Percentiles rank a stretch among this genome's conserved stretches.
Evolutionary conservation across 2,113 vertebrate genomes (phyloP).

Genomic region (Cyrtonyx montezumae): DNA sequence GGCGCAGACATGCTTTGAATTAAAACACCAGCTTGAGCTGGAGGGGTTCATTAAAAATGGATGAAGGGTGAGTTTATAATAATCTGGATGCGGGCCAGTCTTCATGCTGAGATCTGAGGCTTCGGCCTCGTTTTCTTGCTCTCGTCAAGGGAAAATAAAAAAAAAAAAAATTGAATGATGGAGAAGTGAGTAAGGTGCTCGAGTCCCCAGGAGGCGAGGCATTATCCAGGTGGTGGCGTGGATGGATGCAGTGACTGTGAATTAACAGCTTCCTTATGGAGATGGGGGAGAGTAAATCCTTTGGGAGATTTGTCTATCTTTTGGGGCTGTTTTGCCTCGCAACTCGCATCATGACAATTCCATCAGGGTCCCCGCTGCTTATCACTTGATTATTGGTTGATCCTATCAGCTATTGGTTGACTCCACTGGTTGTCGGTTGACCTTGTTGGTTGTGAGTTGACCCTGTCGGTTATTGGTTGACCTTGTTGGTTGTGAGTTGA

Average conservation of each 20-base stretch:
- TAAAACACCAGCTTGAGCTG: neutral
- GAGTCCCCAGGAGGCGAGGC: fast-evolving
- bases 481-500: no score
- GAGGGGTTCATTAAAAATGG: slow-evolving; percentile 49
- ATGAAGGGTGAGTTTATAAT: slow-evolving; percentile 35
- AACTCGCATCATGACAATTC: no score
- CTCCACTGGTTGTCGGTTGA: no score
- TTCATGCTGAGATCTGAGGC: neutral
- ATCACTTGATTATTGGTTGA: no score
- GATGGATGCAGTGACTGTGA: neutral
- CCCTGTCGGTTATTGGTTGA: no score
- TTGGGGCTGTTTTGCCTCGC: neutral
- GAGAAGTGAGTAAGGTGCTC: neutral
- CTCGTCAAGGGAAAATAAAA: neutral
- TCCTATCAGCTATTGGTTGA: no score
- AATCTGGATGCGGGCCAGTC: neutral
- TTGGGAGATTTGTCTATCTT: neutral
- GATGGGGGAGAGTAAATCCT: neutral
- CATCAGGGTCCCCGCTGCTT: fast-evolving
- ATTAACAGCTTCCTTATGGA: neutral
- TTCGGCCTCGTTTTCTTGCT: neutral
- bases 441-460: no score
- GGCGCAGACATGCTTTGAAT: slow-evolving; percentile 26
- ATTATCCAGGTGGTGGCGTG: neutral
- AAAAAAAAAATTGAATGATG: neutral